These are phyloP conservation scores for Tauraco hartlaubi DNA, from an alignment of 2,797 vertebrate genomes.

Conservation along the genomic window DNA sequence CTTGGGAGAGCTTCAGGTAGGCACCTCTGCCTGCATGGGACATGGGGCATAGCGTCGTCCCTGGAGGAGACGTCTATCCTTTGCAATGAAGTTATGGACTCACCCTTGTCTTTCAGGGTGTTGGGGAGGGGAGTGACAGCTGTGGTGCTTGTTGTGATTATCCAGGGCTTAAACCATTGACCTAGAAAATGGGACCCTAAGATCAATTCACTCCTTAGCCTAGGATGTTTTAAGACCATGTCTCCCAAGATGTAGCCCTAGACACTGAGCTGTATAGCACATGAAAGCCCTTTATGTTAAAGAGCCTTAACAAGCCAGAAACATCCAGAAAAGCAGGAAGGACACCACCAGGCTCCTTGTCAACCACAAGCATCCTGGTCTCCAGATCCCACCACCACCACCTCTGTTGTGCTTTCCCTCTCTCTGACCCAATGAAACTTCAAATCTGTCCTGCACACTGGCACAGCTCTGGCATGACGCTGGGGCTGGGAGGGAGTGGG, in stretches of 20 bases:
- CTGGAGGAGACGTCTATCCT: not conserved
- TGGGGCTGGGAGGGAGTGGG: fast-evolving
- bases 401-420: not conserved
- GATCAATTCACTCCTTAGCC: not conserved
- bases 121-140: not conserved
- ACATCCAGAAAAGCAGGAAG: not conserved
- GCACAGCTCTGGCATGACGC: not conserved
- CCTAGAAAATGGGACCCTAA: not conserved
- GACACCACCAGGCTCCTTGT: not conserved
- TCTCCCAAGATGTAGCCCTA: not conserved
- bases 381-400: not conserved
- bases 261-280: not conserved
- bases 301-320: not conserved
- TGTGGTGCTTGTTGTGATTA: not conserved
- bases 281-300: not conserved
- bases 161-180: not conserved
- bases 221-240: not conserved
- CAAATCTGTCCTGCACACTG: not conserved
- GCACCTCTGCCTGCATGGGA: not conserved
- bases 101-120: not conserved
- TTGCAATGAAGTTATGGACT: not conserved
- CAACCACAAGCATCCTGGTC: fast-evolving
- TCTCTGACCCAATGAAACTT: not conserved
- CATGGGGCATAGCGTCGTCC: fast-evolving
- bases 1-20: not conserved